These are phyloP conservation scores for Dinocampus coccinellae DNA, from an alignment of 2,888 invertebrate species.

Conservation along the genomic window DNA sequence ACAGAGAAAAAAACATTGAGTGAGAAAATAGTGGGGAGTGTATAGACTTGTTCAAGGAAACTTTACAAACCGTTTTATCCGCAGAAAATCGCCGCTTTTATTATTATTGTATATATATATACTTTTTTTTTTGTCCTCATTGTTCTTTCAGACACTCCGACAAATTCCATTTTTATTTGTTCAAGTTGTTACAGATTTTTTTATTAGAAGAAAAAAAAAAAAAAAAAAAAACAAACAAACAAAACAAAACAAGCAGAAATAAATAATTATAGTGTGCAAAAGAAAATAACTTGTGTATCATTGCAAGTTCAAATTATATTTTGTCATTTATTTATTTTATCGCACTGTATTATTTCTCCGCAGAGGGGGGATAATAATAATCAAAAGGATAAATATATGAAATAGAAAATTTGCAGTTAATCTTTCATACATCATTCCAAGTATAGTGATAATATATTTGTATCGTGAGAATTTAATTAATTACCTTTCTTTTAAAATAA, in stretches of 20 bases:
- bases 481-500: conserved; percentile 2
- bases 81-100: background rate
- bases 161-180: background rate
- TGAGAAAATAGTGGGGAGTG: background rate
- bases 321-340: background rate
- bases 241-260: no score
- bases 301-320: background rate
- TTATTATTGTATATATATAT: conserved; percentile 19
- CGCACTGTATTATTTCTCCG: no score
- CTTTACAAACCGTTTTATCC: conserved; percentile 6
- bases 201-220: background rate
- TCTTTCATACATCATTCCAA: no score
- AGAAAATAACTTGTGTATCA: background rate
- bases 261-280: background rate
- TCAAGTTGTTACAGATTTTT: conserved; percentile 1
- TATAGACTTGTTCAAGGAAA: background rate
- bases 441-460: no score
- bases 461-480: conserved; percentile 27
- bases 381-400: background rate
- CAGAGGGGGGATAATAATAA: no score
- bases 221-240: no score
- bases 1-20: background rate
- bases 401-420: background rate
- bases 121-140: background rate
- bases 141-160: background rate